Conservation (phyloP, 2,797 vertebrate species). For the Eptatretus atami region DNA sequence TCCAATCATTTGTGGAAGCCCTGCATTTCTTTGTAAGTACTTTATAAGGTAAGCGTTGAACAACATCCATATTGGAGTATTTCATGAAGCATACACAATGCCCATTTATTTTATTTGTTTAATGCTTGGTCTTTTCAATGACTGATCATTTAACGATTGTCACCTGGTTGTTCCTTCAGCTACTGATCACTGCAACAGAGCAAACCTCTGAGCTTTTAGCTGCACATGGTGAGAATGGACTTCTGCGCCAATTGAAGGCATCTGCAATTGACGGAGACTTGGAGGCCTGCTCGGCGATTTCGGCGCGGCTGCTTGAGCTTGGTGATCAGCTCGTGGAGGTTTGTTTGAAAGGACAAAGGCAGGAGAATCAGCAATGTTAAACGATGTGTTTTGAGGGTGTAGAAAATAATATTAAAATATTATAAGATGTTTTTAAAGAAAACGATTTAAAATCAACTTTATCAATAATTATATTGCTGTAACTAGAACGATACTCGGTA, state of each 20-base stretch:
- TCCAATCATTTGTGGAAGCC: no score
- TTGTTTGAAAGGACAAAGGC: slow-evolving; percentile 9
- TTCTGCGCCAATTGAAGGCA: slow-evolving; percentile 51
- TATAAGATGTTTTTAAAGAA: background rate
- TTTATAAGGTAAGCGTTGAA: no score
- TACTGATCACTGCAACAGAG: slow-evolving; percentile 41
- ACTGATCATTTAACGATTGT: background rate
- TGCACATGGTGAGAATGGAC: slow-evolving; percentile 42
- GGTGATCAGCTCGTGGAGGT: slow-evolving; percentile 90
- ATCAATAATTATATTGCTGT: no score
- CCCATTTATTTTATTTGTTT: background rate
- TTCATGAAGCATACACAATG: no score
- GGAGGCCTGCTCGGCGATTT: slow-evolving; percentile 52
- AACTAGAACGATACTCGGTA: no score
- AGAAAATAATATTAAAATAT: background rate
- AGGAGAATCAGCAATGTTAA: background rate
- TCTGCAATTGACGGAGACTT: slow-evolving; percentile 62
- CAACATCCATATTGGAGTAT: no score
- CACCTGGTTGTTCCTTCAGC: slow-evolving; percentile 18
- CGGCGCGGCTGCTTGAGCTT: slow-evolving; percentile 60
- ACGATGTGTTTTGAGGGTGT: background rate
- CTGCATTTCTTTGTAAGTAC: no score
- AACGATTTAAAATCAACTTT: no score
- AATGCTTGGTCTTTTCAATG: background rate
- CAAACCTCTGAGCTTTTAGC: slow-evolving; percentile 47